Evolutionary conservation across 2,797 vertebrate genomes (phyloP).

Genomic region (Sebastes elongatus): DNA sequence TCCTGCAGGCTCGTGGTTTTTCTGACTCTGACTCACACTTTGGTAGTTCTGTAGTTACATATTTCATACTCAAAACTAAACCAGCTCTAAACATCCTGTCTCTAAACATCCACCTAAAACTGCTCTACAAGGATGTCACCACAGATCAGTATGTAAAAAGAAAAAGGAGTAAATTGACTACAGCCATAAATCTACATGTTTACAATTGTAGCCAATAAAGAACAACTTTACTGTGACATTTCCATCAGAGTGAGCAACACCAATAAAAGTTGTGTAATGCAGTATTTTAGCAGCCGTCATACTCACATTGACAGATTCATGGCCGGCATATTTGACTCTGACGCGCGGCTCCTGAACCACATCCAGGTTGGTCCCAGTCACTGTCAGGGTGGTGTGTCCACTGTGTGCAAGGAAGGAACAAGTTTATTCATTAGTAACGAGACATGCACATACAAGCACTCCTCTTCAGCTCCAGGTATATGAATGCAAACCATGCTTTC

Average conservation of each 20-base stretch:
- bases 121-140: background rate
- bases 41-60: background rate
- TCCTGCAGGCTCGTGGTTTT: background rate
- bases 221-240: slow-evolving; percentile 3
- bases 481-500: slow-evolving; percentile 8
- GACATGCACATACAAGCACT: background rate
- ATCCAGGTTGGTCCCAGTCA: slow-evolving; percentile 95
- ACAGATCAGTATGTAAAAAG: background rate
- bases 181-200: background rate
- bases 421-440: background rate
- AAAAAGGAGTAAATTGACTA: background rate
- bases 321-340: slow-evolving; percentile 91
- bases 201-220: background rate
- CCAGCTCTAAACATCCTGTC: background rate
- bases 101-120: background rate
- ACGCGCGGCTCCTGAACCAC: slow-evolving; percentile 94
- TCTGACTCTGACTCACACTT: background rate
- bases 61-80: background rate
- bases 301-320: slow-evolving; percentile 95
- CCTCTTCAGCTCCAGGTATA: background rate
- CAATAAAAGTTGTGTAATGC: background rate
- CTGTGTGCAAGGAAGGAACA: slow-evolving; percentile 69
- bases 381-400: slow-evolving; percentile 90
- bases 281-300: background rate
- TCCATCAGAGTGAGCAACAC: slow-evolving; percentile 5